phyloP scores from a whole-genome alignment of 2,113 vertebrate species.

The Pavo muticus region DNA sequence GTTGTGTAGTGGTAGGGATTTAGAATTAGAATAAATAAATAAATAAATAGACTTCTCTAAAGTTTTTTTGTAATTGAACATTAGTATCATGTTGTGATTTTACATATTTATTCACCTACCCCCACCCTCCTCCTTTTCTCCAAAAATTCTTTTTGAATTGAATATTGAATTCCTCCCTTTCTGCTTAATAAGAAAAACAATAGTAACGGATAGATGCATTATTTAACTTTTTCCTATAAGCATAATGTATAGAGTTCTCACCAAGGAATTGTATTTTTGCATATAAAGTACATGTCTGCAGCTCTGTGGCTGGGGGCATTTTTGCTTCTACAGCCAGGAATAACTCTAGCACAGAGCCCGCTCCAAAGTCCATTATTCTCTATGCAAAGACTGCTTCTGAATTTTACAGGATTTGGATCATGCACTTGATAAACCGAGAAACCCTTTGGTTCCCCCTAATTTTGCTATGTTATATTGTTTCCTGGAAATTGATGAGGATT shows the following conservation, averaged over 20 bases:
- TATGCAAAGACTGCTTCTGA: not conserved
- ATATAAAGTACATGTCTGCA: slow-evolving; percentile 10
- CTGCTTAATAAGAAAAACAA: slow-evolving; percentile 46
- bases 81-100: slow-evolving; percentile 58
- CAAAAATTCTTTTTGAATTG: slow-evolving; percentile 42
- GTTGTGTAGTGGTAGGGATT: slow-evolving; percentile 81
- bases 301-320: not conserved
- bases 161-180: slow-evolving; percentile 50
- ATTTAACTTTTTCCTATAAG: slow-evolving; percentile 48
- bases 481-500: slow-evolving; percentile 6
- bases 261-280: slow-evolving; percentile 29
- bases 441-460: not conserved
- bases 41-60: slow-evolving; percentile 57
- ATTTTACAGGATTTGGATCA: slow-evolving; percentile 38
- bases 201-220: slow-evolving; percentile 28
- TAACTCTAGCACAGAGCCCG: not conserved
- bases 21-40: slow-evolving; percentile 77
- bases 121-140: not conserved
- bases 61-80: slow-evolving; percentile 73
- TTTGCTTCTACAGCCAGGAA: slow-evolving; percentile 49
- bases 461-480: not conserved
- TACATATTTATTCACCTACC: slow-evolving; percentile 42
- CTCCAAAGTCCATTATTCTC: slow-evolving; percentile 11
- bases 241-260: not conserved
- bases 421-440: not conserved